These are phyloP conservation scores for Heliconius himera DNA, from an alignment of 1,140 invertebrate genomes.

Conservation along the genomic window DNA sequence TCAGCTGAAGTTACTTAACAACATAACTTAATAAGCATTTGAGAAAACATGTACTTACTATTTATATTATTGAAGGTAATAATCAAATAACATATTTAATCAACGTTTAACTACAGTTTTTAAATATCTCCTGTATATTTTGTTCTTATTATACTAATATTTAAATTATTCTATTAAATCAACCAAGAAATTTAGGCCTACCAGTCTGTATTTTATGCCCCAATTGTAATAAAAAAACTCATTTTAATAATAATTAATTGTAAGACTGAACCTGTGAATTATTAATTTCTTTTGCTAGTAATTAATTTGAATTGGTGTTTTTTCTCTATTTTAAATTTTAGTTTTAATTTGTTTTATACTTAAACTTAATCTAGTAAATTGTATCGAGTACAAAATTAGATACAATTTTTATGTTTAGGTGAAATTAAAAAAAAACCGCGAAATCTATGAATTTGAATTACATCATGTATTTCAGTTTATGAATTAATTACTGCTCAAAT, in stretches of 20 bases:
- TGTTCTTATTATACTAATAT: too few relatives aligned
- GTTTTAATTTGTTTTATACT: background rate
- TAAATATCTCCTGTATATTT: too few relatives aligned
- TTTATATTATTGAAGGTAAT: too few relatives aligned
- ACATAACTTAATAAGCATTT: too few relatives aligned
- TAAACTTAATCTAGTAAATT: background rate
- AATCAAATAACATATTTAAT: too few relatives aligned
- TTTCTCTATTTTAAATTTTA: background rate
- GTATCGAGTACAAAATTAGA: background rate
- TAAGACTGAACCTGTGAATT: conserved; percentile 30
- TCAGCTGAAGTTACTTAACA: too few relatives aligned
- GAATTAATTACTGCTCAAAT: conserved; percentile 32
- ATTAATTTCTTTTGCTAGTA: conserved; percentile 1
- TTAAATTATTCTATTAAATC: background rate
- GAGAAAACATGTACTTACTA: too few relatives aligned
- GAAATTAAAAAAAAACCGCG: background rate
- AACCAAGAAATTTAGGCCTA: conserved; percentile 15
- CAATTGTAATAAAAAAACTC: background rate
- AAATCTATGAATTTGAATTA: background rate
- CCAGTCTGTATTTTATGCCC: conserved; percentile 13
- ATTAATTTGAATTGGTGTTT: background rate
- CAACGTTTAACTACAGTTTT: too few relatives aligned
- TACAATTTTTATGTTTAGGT: background rate
- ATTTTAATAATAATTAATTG: conserved; percentile 25
- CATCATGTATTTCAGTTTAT: conserved; percentile 30